These are phyloP conservation scores for Ellobium chinense DNA, from an alignment of 2,888 invertebrate genomes.

Conservation along the genomic window DNA sequence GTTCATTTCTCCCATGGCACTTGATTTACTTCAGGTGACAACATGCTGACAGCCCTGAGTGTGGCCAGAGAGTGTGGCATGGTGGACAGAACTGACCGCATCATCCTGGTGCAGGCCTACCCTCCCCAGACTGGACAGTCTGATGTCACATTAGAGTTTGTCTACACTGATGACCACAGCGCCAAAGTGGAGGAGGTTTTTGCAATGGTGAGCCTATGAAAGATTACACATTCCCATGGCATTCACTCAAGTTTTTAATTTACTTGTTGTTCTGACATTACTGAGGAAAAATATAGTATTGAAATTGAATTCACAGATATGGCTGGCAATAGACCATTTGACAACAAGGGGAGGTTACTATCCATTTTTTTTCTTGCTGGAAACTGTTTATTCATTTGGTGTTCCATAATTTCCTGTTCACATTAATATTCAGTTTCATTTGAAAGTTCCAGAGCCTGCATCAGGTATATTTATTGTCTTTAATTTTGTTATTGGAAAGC, in stretches of 20 bases:
- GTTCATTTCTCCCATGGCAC: too few species aligned
- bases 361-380: too few species aligned
- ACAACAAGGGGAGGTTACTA: too few species aligned
- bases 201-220: slow-evolving; percentile 11
- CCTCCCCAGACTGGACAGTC: slow-evolving; percentile 50
- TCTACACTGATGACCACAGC: slow-evolving; percentile 63
- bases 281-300: too few species aligned
- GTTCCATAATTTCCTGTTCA: background rate
- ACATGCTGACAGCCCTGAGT: slow-evolving; percentile 92
- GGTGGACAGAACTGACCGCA: slow-evolving; percentile 82
- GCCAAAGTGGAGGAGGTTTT: slow-evolving; percentile 61
- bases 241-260: too few species aligned
- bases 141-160: slow-evolving; percentile 64
- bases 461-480: too few species aligned
- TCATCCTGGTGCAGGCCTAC: slow-evolving; percentile 81
- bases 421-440: background rate
- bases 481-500: too few species aligned
- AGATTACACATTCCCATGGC: too few species aligned
- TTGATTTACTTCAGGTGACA: slow-evolving; percentile 81
- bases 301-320: too few species aligned
- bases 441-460: too few species aligned
- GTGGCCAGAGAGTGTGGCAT: slow-evolving; percentile 92
- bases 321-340: too few species aligned
- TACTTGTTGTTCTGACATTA: too few species aligned
- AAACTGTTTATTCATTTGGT: background rate